Base-by-base conservation (phyloP, 2,797 vertebrate genomes). In the Cyclopterus lumpus region DNA sequence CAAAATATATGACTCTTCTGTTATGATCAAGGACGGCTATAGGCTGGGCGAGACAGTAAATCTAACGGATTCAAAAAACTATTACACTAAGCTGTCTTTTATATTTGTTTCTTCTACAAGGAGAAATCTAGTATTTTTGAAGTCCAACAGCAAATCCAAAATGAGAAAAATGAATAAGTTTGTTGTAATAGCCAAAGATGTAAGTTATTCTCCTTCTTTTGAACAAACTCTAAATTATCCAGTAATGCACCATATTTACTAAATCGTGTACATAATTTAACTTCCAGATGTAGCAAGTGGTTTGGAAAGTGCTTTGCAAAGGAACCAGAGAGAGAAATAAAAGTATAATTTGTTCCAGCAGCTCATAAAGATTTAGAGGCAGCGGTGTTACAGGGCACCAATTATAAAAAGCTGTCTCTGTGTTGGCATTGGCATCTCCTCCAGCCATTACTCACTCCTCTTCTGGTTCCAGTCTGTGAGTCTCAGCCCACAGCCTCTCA, bases 371-470 rank as follows among this genome's bases (percentile, higher is more conserved):
- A 84, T 85, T 86, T 77, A 81, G 75, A 76, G 61, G 73, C 77
- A 61, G 81, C 12, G 59, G 75, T 46, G 85, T 82, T 89, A 83
- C 87, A 86, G 77, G 79, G 77, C 78, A 28, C 90, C 88, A 92
- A 91, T 93, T 92, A 28, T 28, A 92, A 76, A 65, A 82, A 87
- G 67, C 80, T 79, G 75, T 71, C 73, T 86, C 34, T 79, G 49
- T 78, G 32, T 20, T 80, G 82, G 80, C 59, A 51, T 68, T 66
- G 70, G 66, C 77, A 44, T 84, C 65, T 85, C 81, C 70, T 85
- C 59, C 53, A 86, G 78, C 28, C 82, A 80, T 88, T 88, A 77
- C 76, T 90, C 78, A 71, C 54, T 73, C 62, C 71, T 88, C 71
- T 12, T 68, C 76, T 75, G 67, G 81, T 88, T 93, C 74, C 81